A percentile compares a stretch with the other conserved stretches of the same genome.
Evolutionary conservation across 2,888 invertebrate genomes (phyloP).

Genomic region (Omphaloscelis lunosa): DNA sequence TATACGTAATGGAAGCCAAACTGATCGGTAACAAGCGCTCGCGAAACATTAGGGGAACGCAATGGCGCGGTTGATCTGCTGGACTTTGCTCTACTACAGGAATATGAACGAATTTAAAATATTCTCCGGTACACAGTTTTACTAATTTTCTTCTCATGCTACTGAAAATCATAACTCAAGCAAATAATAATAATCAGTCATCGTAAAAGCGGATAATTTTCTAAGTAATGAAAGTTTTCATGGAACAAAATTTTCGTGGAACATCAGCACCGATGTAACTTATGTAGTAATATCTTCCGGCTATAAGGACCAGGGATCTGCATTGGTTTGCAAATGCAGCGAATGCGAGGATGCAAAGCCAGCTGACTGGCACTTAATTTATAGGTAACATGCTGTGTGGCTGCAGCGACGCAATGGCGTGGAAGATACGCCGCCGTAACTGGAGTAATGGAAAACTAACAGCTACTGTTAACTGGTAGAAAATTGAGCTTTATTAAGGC

Average conservation of each 20-base stretch:
- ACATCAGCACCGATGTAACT: constrained; percentile 12
- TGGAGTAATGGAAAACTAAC: constrained; percentile 46
- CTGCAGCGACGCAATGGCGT: constrained; percentile 39
- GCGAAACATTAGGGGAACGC: constrained; percentile 32
- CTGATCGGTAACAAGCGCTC: constrained; percentile 29
- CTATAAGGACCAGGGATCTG: background rate
- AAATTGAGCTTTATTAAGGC: constrained; percentile 38
- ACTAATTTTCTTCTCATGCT: background rate
- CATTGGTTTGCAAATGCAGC: constrained; percentile 41
- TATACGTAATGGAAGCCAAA: constrained; percentile 23
- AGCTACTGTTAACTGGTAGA: constrained; percentile 20
- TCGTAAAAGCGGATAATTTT: background rate
- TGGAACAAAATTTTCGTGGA: constrained; percentile 11
- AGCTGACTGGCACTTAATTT: constrained; percentile 42
- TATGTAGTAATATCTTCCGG: constrained; percentile 39
- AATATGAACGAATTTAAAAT: constrained; percentile 16
- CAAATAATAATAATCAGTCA: background rate
- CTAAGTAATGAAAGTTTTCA: background rate
- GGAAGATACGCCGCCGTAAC: constrained; percentile 39
- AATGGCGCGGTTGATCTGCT: constrained; percentile 41
- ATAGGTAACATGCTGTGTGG: constrained; percentile 27
- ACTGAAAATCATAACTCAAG: background rate
- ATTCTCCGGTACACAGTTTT: too few relatives aligned
- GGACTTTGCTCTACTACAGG: background rate
- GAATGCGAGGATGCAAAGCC: constrained; percentile 25